A percentile compares a stretch with the other conserved stretches of the same genome.
Conservation (phyloP, 2,113 vertebrate genomes). For the Poeciliopsis prolifica region DNA sequence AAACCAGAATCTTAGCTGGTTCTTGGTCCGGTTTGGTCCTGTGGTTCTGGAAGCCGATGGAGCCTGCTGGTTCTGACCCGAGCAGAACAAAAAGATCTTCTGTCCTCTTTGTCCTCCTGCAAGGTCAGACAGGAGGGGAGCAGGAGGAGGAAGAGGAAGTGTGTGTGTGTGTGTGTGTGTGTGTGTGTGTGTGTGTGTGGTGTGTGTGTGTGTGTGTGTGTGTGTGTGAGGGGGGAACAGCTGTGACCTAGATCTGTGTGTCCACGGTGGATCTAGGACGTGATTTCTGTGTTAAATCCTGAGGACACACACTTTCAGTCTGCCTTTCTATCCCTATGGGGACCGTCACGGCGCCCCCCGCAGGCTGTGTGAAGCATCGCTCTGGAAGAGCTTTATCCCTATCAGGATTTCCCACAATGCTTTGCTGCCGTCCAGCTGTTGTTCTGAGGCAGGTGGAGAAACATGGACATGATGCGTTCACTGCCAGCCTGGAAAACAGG, state of each 20-base stretch:
- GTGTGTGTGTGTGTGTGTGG: too few relatives aligned
- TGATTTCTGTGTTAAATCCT: conserved; percentile 66
- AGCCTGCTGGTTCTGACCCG: too few relatives aligned
- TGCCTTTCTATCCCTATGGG: not conserved
- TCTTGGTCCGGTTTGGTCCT: not conserved
- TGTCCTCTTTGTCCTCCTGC: not conserved
- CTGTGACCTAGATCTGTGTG: conserved; percentile 80
- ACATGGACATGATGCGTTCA: not conserved
- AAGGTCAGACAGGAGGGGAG: conserved; percentile 15
- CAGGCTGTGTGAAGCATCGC: not conserved
- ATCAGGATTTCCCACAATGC: conserved; percentile 51
- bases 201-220: too few relatives aligned
- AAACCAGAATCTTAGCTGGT: not conserved
- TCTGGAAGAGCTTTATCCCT: too few relatives aligned
- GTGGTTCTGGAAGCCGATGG: too few relatives aligned
- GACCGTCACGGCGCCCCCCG: not conserved
- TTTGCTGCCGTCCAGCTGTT: conserved; percentile 31
- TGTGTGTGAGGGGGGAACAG: conserved; percentile 70
- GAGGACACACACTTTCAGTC: conserved; percentile 14
- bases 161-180: too few relatives aligned
- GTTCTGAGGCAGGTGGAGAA: not conserved
- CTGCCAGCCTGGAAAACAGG: not conserved
- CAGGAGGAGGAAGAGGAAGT: not conserved
- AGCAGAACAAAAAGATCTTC: too few relatives aligned
- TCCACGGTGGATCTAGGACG: conserved; percentile 47